A percentile compares a stretch with the other conserved stretches of the same genome.
Evolutionary conservation across 2,113 vertebrate species (phyloP).

Genomic region (Struthio camelus): DNA sequence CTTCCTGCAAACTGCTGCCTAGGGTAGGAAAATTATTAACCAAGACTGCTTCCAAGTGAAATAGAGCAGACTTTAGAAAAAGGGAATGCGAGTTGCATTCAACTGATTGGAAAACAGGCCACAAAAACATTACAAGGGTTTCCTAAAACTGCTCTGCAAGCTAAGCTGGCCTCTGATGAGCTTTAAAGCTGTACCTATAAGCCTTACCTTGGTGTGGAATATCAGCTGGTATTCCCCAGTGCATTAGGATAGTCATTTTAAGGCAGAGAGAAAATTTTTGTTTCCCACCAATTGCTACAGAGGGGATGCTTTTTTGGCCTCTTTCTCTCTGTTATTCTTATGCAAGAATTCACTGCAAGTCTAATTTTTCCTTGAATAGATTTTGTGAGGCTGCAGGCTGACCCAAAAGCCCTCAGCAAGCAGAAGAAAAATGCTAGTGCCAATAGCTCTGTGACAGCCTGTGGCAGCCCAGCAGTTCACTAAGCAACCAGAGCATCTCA

Average conservation of each 20-base stretch:
- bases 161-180: background rate
- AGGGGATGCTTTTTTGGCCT: background rate
- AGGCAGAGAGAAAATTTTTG: background rate
- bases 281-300: background rate
- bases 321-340: background rate
- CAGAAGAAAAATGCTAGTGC: conserved; percentile 45
- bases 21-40: background rate
- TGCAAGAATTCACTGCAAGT: background rate
- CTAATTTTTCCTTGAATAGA: conserved; percentile 20
- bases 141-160: background rate
- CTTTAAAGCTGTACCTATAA: background rate
- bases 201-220: background rate
- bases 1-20: background rate
- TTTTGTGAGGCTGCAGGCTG: conserved; percentile 18
- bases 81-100: background rate
- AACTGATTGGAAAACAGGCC: background rate
- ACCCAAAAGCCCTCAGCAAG: conserved; percentile 38
- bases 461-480: background rate
- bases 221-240: background rate
- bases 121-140: background rate
- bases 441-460: conserved; percentile 35
- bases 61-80: background rate
- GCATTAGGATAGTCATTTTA: background rate
- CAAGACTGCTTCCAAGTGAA: background rate
- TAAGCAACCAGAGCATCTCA: background rate